Base-by-base conservation (phyloP, 2,888 invertebrate species). In the Eupelmus urozonus region DNA sequence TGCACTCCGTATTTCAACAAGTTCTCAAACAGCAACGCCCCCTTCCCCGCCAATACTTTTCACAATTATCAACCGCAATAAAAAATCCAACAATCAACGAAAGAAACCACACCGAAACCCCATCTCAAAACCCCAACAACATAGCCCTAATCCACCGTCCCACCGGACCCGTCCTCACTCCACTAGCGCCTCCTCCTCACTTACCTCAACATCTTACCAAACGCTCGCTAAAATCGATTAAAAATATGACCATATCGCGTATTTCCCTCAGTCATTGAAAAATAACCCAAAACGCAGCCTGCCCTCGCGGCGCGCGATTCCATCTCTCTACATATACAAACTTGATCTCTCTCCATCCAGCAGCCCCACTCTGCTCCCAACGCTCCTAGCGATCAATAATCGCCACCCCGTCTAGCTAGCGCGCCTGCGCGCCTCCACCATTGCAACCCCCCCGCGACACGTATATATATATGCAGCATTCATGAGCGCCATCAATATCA, bases 401-500 rank as follows among this genome's bases (percentile, higher is more conserved):
- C 40, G 2, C 62, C 65, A 20, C n/a, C 13, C 87, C 83, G 84
- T 42, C 75, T 81, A 55, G 34, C 9, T 34, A 34, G 5, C 9
- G 73, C 77, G 42, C 70, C 78, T 80, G 63, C 70, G 34, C 80
- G 81, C 82, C 80, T 75, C 79, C 78, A 74, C 80, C 78, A n/a
- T n/a, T n/a, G n/a, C n/a, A 81, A 78, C 82, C 80, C 71, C 76
- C 81, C 76, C 55, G 53, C 79, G 59, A 81, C 83, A 81, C 83
- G 82, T 83, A 83, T 80, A 83, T 83, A 85, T 84, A 85, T 84
- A 88, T 87, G 86, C 88, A 88, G 87, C 88, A 89, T 88, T 89
- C 88, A 89, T 88, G 13, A 86, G 84, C 85, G 85, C 85, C 88
- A 89, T 89, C 86, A 88, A 88, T 88, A 89, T 89, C 89, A 88